Evolutionary conservation across 92 coral and sea anemone species (phyloP).

Genomic region (Blastomussa wellsi): DNA sequence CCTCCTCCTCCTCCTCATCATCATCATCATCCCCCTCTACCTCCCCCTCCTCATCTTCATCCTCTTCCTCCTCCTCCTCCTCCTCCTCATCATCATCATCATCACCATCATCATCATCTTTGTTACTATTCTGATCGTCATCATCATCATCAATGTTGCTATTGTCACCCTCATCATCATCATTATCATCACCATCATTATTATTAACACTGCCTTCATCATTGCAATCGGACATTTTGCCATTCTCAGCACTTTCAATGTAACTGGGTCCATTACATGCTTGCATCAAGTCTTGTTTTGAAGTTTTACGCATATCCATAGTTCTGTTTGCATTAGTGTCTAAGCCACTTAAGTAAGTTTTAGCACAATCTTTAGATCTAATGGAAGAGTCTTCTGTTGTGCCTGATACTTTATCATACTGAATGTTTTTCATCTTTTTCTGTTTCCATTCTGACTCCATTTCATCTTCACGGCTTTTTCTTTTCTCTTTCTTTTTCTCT

Average conservation of each 20-base stretch:
- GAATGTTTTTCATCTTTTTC: conserved; percentile 11
- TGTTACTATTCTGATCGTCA: background rate
- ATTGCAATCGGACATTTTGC: too few species aligned
- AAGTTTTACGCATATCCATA: background rate
- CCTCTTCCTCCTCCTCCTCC: background rate
- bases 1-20: background rate
- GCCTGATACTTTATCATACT: background rate
- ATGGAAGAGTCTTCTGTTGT: background rate
- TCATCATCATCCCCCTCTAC: background rate
- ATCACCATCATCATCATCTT: background rate
- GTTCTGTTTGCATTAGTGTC: background rate
- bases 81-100: background rate
- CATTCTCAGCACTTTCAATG: background rate
- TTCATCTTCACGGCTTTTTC: background rate
- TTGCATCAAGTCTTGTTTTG: background rate
- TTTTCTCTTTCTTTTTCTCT: background rate
- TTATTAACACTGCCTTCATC: background rate
- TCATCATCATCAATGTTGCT: background rate
- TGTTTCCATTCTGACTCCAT: background rate
- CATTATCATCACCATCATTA: background rate
- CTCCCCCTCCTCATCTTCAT: background rate
- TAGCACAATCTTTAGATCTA: background rate
- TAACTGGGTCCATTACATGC: background rate
- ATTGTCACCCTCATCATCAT: background rate
- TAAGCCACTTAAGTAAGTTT: background rate